Conservation (phyloP, 2,888 invertebrate species). For the Drosophila recens region DNA sequence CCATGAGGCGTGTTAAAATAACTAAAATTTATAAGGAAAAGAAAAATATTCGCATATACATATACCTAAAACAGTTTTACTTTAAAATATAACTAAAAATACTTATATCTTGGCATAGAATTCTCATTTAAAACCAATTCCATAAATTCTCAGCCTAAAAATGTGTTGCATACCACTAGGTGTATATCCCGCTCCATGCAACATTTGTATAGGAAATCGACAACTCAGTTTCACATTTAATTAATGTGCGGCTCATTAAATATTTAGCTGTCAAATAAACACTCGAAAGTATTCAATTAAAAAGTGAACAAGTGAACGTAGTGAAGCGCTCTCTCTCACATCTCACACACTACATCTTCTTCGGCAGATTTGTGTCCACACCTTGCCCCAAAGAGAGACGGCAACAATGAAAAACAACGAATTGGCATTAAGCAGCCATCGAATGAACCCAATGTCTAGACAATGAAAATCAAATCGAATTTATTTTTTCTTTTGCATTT, state of each 20-base stretch:
- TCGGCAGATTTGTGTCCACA: constrained; percentile 44
- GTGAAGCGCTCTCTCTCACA: not conserved
- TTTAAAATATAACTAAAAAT: not conserved
- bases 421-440: constrained; percentile 74
- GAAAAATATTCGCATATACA: too few species aligned
- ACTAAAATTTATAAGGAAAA: too few species aligned
- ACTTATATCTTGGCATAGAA: too few species aligned
- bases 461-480: constrained; percentile 80
- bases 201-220: not conserved
- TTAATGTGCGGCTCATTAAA: constrained; percentile 72
- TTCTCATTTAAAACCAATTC: not conserved
- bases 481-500: constrained; percentile 55
- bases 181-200: not conserved
- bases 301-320: constrained; percentile 20
- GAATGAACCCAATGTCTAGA: constrained; percentile 76
- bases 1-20: not conserved
- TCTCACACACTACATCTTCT: constrained; percentile 21
- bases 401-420: constrained; percentile 58
- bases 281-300: constrained; percentile 79
- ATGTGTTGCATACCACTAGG: constrained; percentile 29
- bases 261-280: constrained; percentile 74
- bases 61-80: too few species aligned
- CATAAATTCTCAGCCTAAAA: not conserved
- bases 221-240: constrained; percentile 38
- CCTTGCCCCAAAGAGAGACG: constrained; percentile 41